Conservation (phyloP, 2,888 invertebrate species). For the Euzophera pinguis region DNA sequence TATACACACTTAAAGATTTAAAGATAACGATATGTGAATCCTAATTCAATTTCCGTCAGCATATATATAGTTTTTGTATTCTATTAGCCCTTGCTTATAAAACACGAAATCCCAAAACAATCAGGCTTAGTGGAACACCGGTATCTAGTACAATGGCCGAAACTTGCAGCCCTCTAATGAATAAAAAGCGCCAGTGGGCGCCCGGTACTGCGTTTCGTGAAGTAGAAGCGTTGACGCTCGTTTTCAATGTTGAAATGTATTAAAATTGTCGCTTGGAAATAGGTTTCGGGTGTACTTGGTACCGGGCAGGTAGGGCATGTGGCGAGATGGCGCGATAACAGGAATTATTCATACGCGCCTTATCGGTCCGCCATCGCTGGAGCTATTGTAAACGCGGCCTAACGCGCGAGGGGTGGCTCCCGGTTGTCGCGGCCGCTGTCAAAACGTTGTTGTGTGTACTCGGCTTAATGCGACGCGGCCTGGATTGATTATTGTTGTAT, state of each 20-base stretch:
- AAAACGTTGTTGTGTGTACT: slow-evolving; percentile 68
- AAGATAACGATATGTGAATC: slow-evolving; percentile 34
- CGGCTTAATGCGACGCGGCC: slow-evolving; percentile 61
- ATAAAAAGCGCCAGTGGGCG: slow-evolving; percentile 65
- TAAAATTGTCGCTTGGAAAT: slow-evolving; percentile 38
- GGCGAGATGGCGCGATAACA: slow-evolving; percentile 77
- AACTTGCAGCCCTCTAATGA: slow-evolving; percentile 71
- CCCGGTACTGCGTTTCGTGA: slow-evolving; percentile 47
- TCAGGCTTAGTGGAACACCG: slow-evolving; percentile 66
- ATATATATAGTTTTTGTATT: slow-evolving; percentile 50
- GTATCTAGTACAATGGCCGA: slow-evolving; percentile 71
- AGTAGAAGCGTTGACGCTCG: slow-evolving; percentile 28
- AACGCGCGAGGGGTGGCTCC: slow-evolving; percentile 73
- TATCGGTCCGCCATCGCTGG: slow-evolving; percentile 75
- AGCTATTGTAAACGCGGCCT: slow-evolving; percentile 70
- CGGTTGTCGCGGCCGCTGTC: slow-evolving; percentile 70
- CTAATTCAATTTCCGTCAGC: slow-evolving; percentile 52
- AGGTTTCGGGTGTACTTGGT: slow-evolving; percentile 54
- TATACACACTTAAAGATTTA: slow-evolving; percentile 23
- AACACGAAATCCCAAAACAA: slow-evolving; percentile 66
- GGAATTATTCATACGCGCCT: slow-evolving; percentile 78
- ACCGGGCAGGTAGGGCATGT: slow-evolving; percentile 77
- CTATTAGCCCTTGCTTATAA: slow-evolving; percentile 52
- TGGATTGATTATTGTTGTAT: slow-evolving; percentile 71
- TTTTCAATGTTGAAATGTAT: slow-evolving; percentile 24